These are phyloP conservation scores for Tachina grossa DNA, from an alignment of 2,888 invertebrate genomes.

Conservation along the genomic window DNA sequence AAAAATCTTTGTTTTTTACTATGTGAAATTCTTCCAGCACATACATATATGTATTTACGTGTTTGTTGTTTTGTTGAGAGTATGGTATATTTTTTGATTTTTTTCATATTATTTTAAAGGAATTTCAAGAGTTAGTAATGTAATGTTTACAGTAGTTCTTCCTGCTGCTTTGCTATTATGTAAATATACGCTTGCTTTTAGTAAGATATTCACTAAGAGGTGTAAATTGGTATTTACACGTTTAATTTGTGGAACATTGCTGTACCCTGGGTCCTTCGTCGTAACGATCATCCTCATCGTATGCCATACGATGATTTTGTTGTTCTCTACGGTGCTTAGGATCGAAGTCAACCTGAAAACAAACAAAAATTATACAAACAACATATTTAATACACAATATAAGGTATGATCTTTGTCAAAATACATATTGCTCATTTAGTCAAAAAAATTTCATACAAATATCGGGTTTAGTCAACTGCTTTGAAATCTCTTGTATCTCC, in stretches of 20 bases:
- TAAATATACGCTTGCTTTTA: conserved; percentile 52
- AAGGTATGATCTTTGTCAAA: too few relatives aligned
- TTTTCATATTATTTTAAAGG: conserved; percentile 60
- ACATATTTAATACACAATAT: not conserved
- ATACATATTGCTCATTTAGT: too few relatives aligned
- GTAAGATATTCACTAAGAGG: conserved; percentile 28
- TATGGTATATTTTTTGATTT: conserved; percentile 50
- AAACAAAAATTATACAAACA: not conserved
- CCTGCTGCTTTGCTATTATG: conserved; percentile 56
- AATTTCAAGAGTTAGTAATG: conserved; percentile 65
- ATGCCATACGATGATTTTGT: conserved; percentile 85
- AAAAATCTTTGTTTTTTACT: conserved; percentile 7
- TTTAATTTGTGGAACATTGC: conserved; percentile 91
- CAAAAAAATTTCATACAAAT: too few relatives aligned
- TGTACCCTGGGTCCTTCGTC: conserved; percentile 86
- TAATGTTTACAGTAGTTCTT: conserved; percentile 59
- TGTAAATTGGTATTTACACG: conserved; percentile 64
- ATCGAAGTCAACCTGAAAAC: conserved; percentile 87
- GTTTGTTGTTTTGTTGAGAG: conserved; percentile 41
- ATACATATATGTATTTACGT: conserved; percentile 13
- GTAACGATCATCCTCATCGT: conserved; percentile 91
- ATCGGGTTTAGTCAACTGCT: too few relatives aligned
- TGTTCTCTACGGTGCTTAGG: conserved; percentile 89
- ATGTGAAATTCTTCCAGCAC: conserved; percentile 30
- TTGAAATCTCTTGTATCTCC: too few relatives aligned